A percentile compares a stretch with the other conserved stretches of the same genome.
phyloP scores from a whole-genome alignment of 2,888 invertebrate genomes.

The Lasius platythorax region DNA sequence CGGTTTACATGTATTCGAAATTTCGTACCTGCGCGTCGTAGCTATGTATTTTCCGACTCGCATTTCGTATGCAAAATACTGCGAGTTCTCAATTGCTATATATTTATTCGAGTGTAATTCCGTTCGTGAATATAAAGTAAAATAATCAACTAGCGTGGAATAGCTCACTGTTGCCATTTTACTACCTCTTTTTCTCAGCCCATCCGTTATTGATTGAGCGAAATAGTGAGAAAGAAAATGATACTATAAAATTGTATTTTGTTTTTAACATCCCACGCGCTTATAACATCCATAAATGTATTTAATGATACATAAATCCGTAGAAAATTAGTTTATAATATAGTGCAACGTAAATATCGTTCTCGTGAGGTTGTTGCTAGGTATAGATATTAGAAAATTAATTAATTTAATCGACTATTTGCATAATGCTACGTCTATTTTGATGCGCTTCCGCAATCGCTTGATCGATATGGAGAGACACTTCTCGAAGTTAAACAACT shows the following conservation, averaged over 20 bases:
- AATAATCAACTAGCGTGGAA: background rate
- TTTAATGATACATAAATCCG: background rate
- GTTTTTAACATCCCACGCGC: background rate
- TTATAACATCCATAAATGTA: background rate
- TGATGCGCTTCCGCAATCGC: background rate
- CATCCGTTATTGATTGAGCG: background rate
- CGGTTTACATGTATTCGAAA: background rate
- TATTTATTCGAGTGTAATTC: background rate
- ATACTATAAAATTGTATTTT: background rate
- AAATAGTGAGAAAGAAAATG: background rate
- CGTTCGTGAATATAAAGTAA: background rate
- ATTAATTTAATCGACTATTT: background rate
- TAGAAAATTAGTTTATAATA: background rate
- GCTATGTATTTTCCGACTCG: background rate
- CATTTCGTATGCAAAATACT: background rate
- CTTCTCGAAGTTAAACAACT: background rate
- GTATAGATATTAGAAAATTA: background rate
- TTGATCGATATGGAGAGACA: slow-evolving; percentile 22
- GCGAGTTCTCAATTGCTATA: background rate
- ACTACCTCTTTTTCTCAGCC: background rate
- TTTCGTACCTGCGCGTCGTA: slow-evolving; percentile 10
- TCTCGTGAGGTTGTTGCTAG: background rate
- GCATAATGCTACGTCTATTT: background rate
- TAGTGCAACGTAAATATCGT: background rate
- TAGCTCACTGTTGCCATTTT: background rate